Percentiles rank a stretch among this genome's conserved stretches.
These are phyloP conservation scores for Temnothorax nylanderi DNA, from an alignment of 1,140 invertebrate genomes.

Conservation along the genomic window DNA sequence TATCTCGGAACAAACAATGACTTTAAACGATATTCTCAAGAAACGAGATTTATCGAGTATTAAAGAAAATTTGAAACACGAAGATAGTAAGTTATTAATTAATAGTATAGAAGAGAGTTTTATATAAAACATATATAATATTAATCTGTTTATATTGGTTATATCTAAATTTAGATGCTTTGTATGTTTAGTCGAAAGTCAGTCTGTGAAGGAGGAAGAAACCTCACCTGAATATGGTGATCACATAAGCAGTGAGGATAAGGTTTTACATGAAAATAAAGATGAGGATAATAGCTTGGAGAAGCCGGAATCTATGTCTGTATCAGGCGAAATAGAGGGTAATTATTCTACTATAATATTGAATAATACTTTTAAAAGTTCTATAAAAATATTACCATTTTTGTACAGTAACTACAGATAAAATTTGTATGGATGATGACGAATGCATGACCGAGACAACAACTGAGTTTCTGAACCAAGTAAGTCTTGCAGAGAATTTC, in stretches of 20 bases:
- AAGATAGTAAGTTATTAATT: constrained; percentile 68
- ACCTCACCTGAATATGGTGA: constrained; percentile 41
- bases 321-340: constrained; percentile 63
- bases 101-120: constrained; percentile 9
- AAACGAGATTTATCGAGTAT: constrained; percentile 81
- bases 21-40: constrained; percentile 69
- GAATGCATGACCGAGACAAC: constrained; percentile 58
- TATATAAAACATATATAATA: neutral
- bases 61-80: constrained; percentile 68
- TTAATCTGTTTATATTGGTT: neutral
- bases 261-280: constrained; percentile 39
- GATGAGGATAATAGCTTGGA: neutral
- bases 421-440: constrained; percentile 69
- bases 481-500: constrained; percentile 50
- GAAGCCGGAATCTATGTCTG: neutral
- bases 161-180: constrained; percentile 28
- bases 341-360: constrained; percentile 2
- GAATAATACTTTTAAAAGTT: neutral
- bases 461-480: constrained; percentile 31
- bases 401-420: constrained; percentile 28
- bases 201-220: constrained; percentile 37
- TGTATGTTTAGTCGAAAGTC: constrained; percentile 59
- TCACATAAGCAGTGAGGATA: constrained; percentile 51
- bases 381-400: constrained; percentile 15
- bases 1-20: constrained; percentile 50